phyloP scores from a whole-genome alignment of 2,113 vertebrate species.

The Malurus melanocephalus region DNA sequence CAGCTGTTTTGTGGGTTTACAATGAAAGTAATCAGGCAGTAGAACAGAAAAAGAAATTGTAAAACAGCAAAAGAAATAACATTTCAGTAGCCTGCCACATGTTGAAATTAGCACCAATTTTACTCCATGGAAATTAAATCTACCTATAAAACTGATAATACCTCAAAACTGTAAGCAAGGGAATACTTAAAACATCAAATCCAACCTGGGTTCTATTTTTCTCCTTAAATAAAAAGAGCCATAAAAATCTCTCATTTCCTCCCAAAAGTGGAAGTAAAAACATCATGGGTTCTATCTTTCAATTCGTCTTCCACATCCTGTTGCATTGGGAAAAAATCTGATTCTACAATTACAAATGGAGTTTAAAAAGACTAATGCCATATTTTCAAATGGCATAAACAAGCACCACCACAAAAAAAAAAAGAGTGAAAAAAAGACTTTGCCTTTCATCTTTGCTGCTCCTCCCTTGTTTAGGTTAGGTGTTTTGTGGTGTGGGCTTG shows the following conservation, averaged over 20 bases:
- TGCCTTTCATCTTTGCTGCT: slow-evolving; percentile 17
- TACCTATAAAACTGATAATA: slow-evolving; percentile 51
- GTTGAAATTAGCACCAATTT: slow-evolving; percentile 37
- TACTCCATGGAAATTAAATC: slow-evolving; percentile 51
- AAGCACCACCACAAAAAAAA: not conserved
- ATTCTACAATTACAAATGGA: not conserved
- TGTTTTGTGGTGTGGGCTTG: not conserved
- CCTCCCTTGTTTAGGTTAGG: not conserved
- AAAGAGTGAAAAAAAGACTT: accelerated
- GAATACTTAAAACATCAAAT: slow-evolving; percentile 38
- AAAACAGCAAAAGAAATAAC: slow-evolving; percentile 36
- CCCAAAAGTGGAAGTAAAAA: slow-evolving; percentile 6
- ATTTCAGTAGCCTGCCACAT: slow-evolving; percentile 14
- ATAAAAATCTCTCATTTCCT: slow-evolving; percentile 48
- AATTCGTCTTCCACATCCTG: not conserved
- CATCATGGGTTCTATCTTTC: slow-evolving; percentile 1
- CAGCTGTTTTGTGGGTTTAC: slow-evolving; percentile 48
- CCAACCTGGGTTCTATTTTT: slow-evolving; percentile 46
- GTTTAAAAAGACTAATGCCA: not conserved
- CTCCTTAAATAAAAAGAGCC: slow-evolving; percentile 50
- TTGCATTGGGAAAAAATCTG: not conserved
- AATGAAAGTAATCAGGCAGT: slow-evolving; percentile 43
- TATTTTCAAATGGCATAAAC: not conserved
- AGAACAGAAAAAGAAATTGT: slow-evolving; percentile 6
- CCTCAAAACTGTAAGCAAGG: slow-evolving; percentile 31